Conservation (phyloP, 2,797 vertebrate genomes). For the Anableps anableps region DNA sequence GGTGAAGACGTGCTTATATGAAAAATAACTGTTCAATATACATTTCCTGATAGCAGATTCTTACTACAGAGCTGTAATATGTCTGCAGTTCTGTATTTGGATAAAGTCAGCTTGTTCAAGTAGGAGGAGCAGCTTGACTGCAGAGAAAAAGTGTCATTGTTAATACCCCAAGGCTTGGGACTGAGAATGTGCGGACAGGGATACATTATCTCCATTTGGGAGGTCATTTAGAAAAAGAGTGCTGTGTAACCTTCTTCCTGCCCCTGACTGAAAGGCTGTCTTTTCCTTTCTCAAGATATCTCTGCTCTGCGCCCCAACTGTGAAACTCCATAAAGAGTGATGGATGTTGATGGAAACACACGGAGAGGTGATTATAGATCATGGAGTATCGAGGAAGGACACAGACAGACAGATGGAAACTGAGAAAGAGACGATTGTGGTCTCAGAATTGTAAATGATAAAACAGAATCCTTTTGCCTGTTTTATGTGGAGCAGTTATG, state of each 20-base stretch:
- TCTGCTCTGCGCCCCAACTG: conserved; percentile 58
- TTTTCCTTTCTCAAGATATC: conserved; percentile 45
- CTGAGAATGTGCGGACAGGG: conserved; percentile 55
- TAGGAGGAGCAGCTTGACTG: conserved; percentile 14
- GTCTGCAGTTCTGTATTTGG: conserved; percentile 15
- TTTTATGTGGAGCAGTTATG: conserved; percentile 54
- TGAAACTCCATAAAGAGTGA: conserved; percentile 74
- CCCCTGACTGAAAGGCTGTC: conserved; percentile 67
- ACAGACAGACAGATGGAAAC: conserved; percentile 42
- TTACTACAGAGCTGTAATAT: neutral
- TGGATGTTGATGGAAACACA: conserved; percentile 76
- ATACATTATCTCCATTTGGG: conserved; percentile 58
- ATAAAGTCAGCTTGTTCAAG: conserved; percentile 40
- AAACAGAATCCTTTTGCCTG: neutral
- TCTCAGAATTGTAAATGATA: conserved; percentile 43
- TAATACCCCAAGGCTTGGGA: conserved; percentile 35
- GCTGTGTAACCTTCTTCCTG: conserved; percentile 68
- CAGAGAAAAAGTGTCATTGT: conserved; percentile 34
- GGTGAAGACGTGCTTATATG: neutral
- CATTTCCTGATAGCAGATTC: neutral
- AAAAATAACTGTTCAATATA: neutral
- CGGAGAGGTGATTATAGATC: conserved; percentile 75
- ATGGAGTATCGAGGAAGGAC: conserved; percentile 66
- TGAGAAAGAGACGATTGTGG: conserved; percentile 22
- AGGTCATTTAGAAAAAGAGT: conserved; percentile 73